phyloP scores from a whole-genome alignment of 1,140 invertebrate genomes.

The Brachionus sp. region DNA sequence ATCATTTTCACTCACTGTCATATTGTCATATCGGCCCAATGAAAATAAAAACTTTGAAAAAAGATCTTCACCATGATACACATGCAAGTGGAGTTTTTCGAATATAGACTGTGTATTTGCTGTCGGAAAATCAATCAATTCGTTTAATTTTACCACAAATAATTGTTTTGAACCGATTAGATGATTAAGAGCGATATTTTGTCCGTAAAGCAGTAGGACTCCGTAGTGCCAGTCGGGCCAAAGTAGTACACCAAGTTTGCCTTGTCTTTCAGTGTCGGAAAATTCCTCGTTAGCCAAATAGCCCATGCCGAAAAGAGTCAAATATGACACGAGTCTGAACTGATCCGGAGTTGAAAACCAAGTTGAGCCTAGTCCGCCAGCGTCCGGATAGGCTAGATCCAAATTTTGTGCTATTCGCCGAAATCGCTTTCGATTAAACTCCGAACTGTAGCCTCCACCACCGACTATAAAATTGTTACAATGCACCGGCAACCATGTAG shows the following conservation, averaged over 20 bases:
- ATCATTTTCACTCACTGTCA: constrained; percentile 8
- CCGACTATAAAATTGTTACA: constrained; percentile 33
- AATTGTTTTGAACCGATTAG: constrained; percentile 6
- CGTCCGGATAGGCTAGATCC: background rate
- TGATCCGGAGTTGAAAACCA: constrained; percentile 30
- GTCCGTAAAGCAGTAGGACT: constrained; percentile 29
- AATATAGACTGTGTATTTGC: constrained; percentile 5
- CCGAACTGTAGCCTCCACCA: constrained; percentile 28
- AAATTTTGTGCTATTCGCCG: constrained; percentile 25
- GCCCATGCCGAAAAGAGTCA: constrained; percentile 1
- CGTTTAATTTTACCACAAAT: background rate
- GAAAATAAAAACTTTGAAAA: constrained; percentile 46
- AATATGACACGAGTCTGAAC: background rate
- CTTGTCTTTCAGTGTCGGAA: background rate
- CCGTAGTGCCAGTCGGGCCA: constrained; percentile 47
- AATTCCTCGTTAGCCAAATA: constrained; percentile 44
- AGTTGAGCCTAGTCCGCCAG: constrained; percentile 35
- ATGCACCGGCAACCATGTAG: background rate
- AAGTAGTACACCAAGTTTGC: constrained; percentile 27
- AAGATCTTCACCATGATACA: constrained; percentile 28
- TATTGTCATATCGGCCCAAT: constrained; percentile 19
- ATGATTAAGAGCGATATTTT: constrained; percentile 37
- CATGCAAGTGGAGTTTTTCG: constrained; percentile 35
- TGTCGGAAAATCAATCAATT: constrained; percentile 32
- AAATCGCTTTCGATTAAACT: constrained; percentile 33